Conservation (phyloP, 1,140 invertebrate genomes). For the Drosophila mauritiana region DNA sequence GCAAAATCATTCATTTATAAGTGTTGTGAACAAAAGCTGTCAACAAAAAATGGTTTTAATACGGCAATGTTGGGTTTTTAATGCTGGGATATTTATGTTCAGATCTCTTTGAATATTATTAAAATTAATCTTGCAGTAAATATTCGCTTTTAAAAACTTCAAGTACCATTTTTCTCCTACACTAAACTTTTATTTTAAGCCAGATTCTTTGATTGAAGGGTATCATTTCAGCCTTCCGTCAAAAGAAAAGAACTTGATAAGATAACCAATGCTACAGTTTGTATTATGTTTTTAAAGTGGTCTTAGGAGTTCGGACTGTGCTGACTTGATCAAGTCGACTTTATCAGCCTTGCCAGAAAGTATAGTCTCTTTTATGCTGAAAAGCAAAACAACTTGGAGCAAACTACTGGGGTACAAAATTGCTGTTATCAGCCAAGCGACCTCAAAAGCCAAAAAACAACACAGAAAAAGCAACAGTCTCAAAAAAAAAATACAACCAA, state of each 20-base stretch:
- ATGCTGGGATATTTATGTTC: not conserved
- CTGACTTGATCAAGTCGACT: slow-evolving; percentile 1
- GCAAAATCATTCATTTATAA: not conserved
- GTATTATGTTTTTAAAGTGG: slow-evolving; percentile 22
- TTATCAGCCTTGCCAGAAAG: slow-evolving; percentile 32
- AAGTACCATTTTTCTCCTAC: not conserved
- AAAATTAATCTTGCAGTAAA: no score
- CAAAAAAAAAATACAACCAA: slow-evolving; percentile 23
- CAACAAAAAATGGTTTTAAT: not conserved
- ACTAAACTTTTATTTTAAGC: not conserved
- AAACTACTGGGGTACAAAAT: slow-evolving; percentile 35
- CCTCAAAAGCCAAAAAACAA: slow-evolving; percentile 70
- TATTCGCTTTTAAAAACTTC: not conserved
- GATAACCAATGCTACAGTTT: slow-evolving; percentile 10
- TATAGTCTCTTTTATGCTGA: slow-evolving; percentile 46
- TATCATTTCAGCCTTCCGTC: not conserved
- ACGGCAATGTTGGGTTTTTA: not conserved
- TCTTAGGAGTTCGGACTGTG: slow-evolving; percentile 6
- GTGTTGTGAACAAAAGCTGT: not conserved
- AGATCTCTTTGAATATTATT: no score
- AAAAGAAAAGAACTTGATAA: slow-evolving; percentile 1
- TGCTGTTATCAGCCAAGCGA: slow-evolving; percentile 65
- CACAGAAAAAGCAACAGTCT: slow-evolving; percentile 33
- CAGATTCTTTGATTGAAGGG: not conserved
- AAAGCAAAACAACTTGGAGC: slow-evolving; percentile 29